These are phyloP conservation scores for Anagrus nilaparvatae DNA, from an alignment of 1,140 invertebrate species.

Conservation along the genomic window DNA sequence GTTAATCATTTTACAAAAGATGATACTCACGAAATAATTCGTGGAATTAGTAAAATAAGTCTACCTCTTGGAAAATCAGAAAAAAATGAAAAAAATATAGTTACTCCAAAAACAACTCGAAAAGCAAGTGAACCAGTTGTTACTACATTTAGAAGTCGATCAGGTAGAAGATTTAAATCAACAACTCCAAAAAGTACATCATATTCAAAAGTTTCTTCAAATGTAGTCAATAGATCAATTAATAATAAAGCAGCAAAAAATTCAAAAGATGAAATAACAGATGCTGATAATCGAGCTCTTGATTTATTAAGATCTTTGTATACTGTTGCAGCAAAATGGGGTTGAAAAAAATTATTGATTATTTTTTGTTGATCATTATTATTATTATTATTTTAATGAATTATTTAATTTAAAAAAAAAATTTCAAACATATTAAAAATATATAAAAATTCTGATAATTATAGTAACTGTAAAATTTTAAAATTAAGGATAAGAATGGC, in stretches of 20 bases:
- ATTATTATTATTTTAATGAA: constrained; percentile 3
- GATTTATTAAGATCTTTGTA: constrained; percentile 73
- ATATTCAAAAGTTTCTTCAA: constrained; percentile 3
- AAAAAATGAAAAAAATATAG: background rate
- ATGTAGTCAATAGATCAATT: constrained; percentile 32
- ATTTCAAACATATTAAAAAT: background rate
- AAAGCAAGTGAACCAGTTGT: constrained; percentile 22
- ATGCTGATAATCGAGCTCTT: constrained; percentile 63
- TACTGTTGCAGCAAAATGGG: constrained; percentile 69
- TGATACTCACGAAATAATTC: constrained; percentile 31
- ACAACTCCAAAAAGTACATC: constrained; percentile 10
- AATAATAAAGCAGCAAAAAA: constrained; percentile 20
- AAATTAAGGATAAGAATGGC: too few relatives aligned
- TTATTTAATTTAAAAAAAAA: background rate
- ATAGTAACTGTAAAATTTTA: too few relatives aligned
- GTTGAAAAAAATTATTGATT: constrained; percentile 30
- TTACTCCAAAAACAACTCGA: constrained; percentile 3
- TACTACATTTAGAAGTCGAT: constrained; percentile 35
- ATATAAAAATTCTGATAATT: too few relatives aligned
- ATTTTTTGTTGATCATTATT: background rate
- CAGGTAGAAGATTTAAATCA: constrained; percentile 28
- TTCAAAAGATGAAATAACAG: constrained; percentile 37
- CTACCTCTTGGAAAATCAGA: constrained; percentile 23
- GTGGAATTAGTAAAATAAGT: constrained; percentile 30
- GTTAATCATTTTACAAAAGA: constrained; percentile 36